Conservation (phyloP, 2,888 invertebrate species). For the Muscina levida region DNA sequence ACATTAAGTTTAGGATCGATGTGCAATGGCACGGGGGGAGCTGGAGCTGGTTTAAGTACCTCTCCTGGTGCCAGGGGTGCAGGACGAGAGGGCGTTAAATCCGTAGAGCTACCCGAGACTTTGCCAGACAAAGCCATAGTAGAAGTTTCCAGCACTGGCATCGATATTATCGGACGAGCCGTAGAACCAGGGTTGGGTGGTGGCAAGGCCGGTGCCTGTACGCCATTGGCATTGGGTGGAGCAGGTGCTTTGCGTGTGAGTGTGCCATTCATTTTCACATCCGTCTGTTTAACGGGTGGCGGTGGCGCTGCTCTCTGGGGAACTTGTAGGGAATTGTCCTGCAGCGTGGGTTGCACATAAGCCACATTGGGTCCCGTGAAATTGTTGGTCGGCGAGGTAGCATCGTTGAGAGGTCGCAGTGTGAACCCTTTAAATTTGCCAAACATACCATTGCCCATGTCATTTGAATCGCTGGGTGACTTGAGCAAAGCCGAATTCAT, state of each 20-base stretch:
- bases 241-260: constrained; percentile 69
- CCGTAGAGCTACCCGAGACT: neutral
- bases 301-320: constrained; percentile 84
- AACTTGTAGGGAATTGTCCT: constrained; percentile 71
- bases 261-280: constrained; percentile 69
- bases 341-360: constrained; percentile 80
- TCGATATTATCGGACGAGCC: constrained; percentile 88
- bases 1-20: constrained; percentile 79
- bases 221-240: constrained; percentile 50
- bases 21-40: constrained; percentile 80
- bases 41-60: constrained; percentile 81
- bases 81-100: constrained; percentile 50
- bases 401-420: constrained; percentile 80
- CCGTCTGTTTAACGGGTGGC: constrained; percentile 79
- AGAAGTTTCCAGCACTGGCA: constrained; percentile 89
- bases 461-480: constrained; percentile 81
- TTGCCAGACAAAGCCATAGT: constrained; percentile 80
- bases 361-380: constrained; percentile 81
- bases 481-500: constrained; percentile 86
- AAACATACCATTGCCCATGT: constrained; percentile 84
- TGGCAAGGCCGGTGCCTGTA: constrained; percentile 82
- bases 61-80: constrained; percentile 51
- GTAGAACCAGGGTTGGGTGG: constrained; percentile 84
- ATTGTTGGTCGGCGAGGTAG: constrained; percentile 73
- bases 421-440: constrained; percentile 94